These are phyloP conservation scores for Erebia aethiops DNA, from an alignment of 2,888 invertebrate genomes.

Conservation along the genomic window DNA sequence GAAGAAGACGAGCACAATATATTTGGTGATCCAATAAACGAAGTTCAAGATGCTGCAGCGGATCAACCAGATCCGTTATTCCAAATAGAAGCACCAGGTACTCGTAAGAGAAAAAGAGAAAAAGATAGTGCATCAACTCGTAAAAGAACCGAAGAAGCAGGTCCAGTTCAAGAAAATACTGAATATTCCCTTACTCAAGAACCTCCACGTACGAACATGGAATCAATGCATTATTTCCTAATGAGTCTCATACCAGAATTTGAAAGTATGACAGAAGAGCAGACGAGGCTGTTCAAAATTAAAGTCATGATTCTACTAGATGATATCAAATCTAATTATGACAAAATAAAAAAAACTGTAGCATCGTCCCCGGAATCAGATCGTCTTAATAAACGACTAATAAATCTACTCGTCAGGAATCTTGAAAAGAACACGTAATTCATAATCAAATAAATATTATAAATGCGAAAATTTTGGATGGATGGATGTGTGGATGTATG, in stretches of 20 bases:
- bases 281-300: conserved; percentile 51
- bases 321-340: conserved; percentile 35
- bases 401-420: conserved; percentile 46
- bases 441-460: no score
- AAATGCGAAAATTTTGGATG: no score
- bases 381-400: conserved; percentile 34
- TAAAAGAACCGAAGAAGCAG: conserved; percentile 16
- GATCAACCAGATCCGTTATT: conserved; percentile 6
- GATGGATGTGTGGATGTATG: no score
- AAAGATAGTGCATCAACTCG: conserved; percentile 6
- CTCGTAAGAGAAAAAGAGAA: conserved; percentile 25
- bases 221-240: conserved; percentile 47
- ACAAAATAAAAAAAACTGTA: conserved; percentile 16
- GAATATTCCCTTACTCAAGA: conserved; percentile 18
- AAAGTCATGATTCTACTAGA: conserved; percentile 45
- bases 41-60: conserved; percentile 15
- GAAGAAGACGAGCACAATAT: conserved; percentile 24
- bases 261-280: conserved; percentile 51
- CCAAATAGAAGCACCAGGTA: conserved; percentile 14
- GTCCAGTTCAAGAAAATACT: not conserved
- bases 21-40: conserved; percentile 7
- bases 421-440: conserved; percentile 36
- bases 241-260: conserved; percentile 52
- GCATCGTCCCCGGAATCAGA: conserved; percentile 14
- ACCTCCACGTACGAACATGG: conserved; percentile 27